Evolutionary conservation across 2,113 vertebrate species (phyloP), one percentile per base, ranked within the genome.

Genomic region (Amblyopsis rosae): DNA sequence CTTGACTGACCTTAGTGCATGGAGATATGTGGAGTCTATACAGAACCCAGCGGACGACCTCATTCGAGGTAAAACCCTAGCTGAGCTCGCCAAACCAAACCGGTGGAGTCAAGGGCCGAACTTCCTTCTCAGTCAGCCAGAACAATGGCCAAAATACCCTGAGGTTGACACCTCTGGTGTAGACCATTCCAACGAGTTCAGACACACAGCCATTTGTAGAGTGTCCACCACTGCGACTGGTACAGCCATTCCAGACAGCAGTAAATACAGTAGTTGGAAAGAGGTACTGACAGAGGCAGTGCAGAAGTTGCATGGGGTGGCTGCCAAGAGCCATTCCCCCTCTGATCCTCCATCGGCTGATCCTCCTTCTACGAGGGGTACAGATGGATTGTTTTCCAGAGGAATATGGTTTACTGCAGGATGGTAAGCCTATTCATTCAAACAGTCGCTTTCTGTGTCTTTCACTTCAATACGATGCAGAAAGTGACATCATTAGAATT

Each of bases 101-200:
- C 7, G 48, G 12, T 63, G 65, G 72, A 56, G 58, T 9, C 65
- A 60, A 61, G 65, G 72, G 16, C 72, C 72, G 47, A 53, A 49
- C 54, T 45, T 61, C 15, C n/a, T 4, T 46, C 4, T 26, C 13
- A 41, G 53, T 9, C 53, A 10, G n/a, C 35, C 47, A 19, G 19
- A 19, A 19, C 19, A 19, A 19, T 19, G 19, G 19, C 26, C 51
- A 19, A 19, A 2, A 19, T 19, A 19, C 19, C 19, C 19, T 19
- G 2, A 1, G 19, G 19, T 2, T 19, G 19, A 19, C 19, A 1
- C 2, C 1, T 19, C 19, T 19, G 19, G 19, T 19, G 19, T 19
- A 19, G 19, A 65, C 9, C 53, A 59, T 11, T 53, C 55, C 1
- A 45, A 66, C 10, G 73, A 65, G 54, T 46, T 75, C n/a, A n/a